Evolutionary conservation across 2,113 vertebrate species (phyloP).

Genomic region (Neogale vison): DNA sequence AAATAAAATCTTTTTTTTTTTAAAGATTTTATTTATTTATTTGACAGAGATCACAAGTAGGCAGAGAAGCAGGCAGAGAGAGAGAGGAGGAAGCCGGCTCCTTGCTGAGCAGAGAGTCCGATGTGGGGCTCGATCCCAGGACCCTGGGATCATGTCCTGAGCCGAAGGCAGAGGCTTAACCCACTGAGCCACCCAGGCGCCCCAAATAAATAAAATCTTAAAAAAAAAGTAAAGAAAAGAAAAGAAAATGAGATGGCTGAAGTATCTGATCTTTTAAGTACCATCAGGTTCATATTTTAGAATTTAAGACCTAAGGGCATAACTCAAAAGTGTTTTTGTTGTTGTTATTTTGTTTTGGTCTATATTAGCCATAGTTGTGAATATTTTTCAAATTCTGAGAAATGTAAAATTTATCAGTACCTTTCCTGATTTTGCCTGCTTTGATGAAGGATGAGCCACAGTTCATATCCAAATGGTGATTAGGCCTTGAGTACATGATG

Average conservation of each 20-base stretch:
- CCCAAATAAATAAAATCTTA: too few species aligned
- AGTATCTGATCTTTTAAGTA: neutral
- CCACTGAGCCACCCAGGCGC: too few species aligned
- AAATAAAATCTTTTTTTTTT: too few species aligned
- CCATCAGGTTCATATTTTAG: neutral
- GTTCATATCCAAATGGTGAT: neutral
- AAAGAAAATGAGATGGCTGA: neutral
- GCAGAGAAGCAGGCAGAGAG: too few species aligned
- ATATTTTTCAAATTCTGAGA: conserved; percentile 33
- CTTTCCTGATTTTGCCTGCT: conserved; percentile 22
- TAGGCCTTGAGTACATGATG: neutral
- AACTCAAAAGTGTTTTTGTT: neutral
- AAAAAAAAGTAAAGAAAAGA: too few species aligned
- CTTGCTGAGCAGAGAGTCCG: too few species aligned
- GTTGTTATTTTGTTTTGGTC: neutral
- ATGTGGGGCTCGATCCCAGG: too few species aligned
- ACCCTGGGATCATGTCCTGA: too few species aligned
- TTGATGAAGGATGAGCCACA: neutral
- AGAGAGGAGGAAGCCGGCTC: too few species aligned
- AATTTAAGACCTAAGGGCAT: neutral
- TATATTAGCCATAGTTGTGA: neutral
- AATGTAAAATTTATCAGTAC: neutral
- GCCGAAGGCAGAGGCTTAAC: too few species aligned
- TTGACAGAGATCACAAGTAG: too few species aligned
- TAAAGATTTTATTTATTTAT: too few species aligned